Percentiles rank a stretch among this genome's conserved stretches.
phyloP scores from a whole-genome alignment of 2,888 invertebrate species.

The Pyrrhosoma nymphula region DNA sequence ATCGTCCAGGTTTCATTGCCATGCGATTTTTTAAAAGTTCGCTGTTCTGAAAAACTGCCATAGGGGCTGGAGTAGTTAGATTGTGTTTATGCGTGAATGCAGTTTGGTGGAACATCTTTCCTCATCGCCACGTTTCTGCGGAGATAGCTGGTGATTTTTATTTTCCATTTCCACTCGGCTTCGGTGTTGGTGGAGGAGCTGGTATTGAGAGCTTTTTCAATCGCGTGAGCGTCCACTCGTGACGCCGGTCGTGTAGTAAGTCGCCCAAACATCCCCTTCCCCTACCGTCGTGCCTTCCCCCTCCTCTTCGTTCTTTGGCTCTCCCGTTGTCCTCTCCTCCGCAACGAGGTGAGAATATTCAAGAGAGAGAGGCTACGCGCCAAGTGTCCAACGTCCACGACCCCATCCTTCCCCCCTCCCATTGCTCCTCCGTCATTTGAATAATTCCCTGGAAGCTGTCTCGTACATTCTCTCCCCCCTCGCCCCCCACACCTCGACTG shows the following conservation, averaged over 20 bases:
- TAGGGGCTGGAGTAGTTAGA: too few species aligned
- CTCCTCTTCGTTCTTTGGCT: not conserved
- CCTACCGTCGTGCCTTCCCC: not conserved
- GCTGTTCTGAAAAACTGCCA: too few species aligned
- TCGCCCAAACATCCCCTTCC: not conserved
- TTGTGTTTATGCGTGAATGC: too few species aligned
- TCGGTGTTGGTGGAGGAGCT: not conserved
- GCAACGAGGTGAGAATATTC: conserved; percentile 8
- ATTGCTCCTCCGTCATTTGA: not conserved
- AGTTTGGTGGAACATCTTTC: too few species aligned
- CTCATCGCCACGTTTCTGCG: too few species aligned
- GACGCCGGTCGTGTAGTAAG: not conserved
- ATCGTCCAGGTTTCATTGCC: too few species aligned
- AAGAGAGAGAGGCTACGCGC: conserved; percentile 7
- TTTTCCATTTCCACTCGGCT: not conserved
- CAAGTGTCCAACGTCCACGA: conserved; percentile 6
- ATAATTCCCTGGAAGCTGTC: conserved; percentile 18
- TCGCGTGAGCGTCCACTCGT: not conserved
- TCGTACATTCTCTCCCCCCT: not conserved
- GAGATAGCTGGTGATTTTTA: too few species aligned
- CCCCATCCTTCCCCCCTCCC: not conserved
- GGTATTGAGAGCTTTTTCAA: not conserved
- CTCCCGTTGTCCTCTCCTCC: not conserved
- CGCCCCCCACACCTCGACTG: not conserved
- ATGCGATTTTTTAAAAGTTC: too few species aligned